phyloP scores from a whole-genome alignment of 2,797 vertebrate genomes.

The Crypturellus tataupa region DNA sequence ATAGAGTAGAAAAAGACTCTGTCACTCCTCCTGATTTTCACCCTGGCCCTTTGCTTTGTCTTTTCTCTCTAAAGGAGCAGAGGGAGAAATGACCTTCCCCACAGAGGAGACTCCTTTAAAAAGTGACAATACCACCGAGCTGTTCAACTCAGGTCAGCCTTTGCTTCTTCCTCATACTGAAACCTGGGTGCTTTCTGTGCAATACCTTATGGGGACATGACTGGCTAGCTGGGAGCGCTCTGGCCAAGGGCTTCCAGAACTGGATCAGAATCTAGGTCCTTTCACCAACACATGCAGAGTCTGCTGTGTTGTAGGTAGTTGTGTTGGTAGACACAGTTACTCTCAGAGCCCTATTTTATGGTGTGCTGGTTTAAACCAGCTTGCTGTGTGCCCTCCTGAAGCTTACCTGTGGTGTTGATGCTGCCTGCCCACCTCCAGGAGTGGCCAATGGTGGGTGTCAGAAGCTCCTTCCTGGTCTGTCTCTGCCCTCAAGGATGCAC shows the following conservation, averaged over 20 bases:
- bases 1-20: background rate
- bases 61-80: conserved; percentile 64
- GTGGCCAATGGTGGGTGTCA: background rate
- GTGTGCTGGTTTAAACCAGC: background rate
- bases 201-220: background rate
- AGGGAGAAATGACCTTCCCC: conserved; percentile 54
- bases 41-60: background rate
- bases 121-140: conserved; percentile 85
- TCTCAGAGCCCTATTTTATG: background rate
- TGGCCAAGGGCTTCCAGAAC: background rate
- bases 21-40: background rate
- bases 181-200: background rate
- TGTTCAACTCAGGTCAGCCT: conserved; percentile 87
- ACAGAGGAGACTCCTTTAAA: conserved; percentile 69
- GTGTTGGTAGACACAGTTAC: background rate
- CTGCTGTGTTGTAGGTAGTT: background rate
- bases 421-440: background rate
- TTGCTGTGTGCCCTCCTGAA: rapidly evolving
- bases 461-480: background rate
- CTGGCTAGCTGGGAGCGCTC: background rate
- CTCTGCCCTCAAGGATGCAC: background rate
- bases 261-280: background rate
- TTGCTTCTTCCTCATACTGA: background rate
- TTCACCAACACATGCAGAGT: background rate
- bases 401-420: rapidly evolving